A percentile compares a stretch with the other conserved stretches of the same genome.
Conservation (phyloP, 1,140 invertebrate species). For the Cardiocondyla obscurior region DNA sequence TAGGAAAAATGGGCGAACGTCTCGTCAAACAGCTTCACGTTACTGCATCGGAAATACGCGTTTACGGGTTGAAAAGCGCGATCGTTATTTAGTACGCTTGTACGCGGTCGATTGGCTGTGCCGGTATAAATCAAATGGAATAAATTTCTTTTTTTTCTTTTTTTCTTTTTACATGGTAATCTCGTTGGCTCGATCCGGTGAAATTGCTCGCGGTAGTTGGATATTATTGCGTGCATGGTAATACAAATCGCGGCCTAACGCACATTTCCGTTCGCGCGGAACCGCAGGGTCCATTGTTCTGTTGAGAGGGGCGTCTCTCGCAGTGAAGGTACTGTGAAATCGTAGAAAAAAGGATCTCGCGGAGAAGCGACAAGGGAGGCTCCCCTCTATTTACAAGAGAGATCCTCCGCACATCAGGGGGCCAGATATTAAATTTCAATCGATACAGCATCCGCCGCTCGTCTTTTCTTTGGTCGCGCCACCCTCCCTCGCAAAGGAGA, state of each 20-base stretch:
- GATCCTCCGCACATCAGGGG: constrained; percentile 66
- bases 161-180: too few relatives aligned
- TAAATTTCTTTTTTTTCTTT: too few relatives aligned
- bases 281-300: constrained; percentile 14
- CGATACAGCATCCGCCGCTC: constrained; percentile 74
- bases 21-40: neutral
- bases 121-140: neutral
- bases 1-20: constrained; percentile 15
- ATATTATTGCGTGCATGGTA: neutral
- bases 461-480: constrained; percentile 70
- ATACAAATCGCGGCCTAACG: constrained; percentile 3
- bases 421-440: constrained; percentile 80
- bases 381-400: constrained; percentile 75
- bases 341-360: constrained; percentile 41
- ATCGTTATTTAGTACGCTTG: neutral
- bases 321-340: constrained; percentile 49
- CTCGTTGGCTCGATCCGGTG: neutral
- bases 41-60: neutral
- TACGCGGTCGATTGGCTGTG: neutral
- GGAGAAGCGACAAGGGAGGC: constrained; percentile 57
- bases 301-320: constrained; percentile 21
- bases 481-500: constrained; percentile 61
- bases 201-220: neutral
- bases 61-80: neutral
- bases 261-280: constrained; percentile 14